Base-by-base conservation (phyloP, 2,797 vertebrate species). In the Phoxinus dragarum region DNA sequence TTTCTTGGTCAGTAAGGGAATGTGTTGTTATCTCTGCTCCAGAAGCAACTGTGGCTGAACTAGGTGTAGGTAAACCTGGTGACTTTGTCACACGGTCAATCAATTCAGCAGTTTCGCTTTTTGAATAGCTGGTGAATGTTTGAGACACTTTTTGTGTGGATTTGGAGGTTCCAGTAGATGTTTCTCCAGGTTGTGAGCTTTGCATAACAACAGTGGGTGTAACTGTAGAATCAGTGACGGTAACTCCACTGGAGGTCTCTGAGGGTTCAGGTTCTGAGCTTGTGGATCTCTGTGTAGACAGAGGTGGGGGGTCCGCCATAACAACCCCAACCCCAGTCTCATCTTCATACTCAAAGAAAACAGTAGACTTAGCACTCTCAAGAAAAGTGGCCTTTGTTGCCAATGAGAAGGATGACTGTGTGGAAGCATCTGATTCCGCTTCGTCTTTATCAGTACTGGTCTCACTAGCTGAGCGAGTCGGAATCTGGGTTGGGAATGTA, bases 291-390 rank as follows among this genome's bases (percentile, higher is more conserved):
- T 56, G 80, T 16, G 73, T 40, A 61, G 77, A 74, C n/a, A 79
- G 38, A 66, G 69, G 36, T 67, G 89, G 92, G 23, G 94, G 92
- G 5, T 21, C 12, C 44, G 7, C 89, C 85, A 94, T 89, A 14
- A 92, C 4, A 52, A 0, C 0, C 66, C 85, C 34, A 23, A 1
- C 1, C 19, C 11, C 81, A 23, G 87, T 59, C 0, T 89, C 91
- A 69, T 88, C 61, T 36, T 86, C 85, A 49, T 93, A 90, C 54
- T 93, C 88, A 23, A 54, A 49, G 56, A 89, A 86, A 27, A 73
- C 8, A 44, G 84, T 86, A 77, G 90, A 83, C 5, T 73, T 77
- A 59, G 68, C 56, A 85, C 47, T 76, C 11, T 88, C 85, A 31
- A 75, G 47, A 69, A 77, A 67, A 68, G 44, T 54, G 49, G 19